Percentiles rank a stretch among this genome's conserved stretches.
Evolutionary conservation across 1,140 invertebrate genomes (phyloP).

Genomic region (Pollicipes pollicipes): DNA sequence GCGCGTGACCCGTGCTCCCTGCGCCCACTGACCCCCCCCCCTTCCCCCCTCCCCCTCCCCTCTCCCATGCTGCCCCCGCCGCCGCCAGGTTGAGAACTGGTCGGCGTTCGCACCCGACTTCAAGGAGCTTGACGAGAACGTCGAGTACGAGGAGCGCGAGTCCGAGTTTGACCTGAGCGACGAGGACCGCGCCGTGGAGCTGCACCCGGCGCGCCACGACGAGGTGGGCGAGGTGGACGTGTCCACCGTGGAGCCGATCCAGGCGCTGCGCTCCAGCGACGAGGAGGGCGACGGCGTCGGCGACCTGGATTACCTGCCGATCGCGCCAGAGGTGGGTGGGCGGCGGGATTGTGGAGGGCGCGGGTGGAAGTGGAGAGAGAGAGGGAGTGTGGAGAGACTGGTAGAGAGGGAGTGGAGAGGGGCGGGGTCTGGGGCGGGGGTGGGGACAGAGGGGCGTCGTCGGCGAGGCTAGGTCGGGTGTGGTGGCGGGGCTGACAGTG

Average conservation of each 20-base stretch:
- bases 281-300: slow-evolving; percentile 70
- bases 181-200: slow-evolving; percentile 81
- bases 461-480: no score
- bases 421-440: no score
- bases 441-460: no score
- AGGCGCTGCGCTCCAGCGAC: slow-evolving; percentile 86
- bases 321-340: slow-evolving; percentile 84
- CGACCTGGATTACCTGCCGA: slow-evolving; percentile 77
- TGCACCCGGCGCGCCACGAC: slow-evolving; percentile 59
- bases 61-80: no score
- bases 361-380: slow-evolving; percentile 20
- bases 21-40: no score
- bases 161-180: slow-evolving; percentile 92
- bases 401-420: no score
- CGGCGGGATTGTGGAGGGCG: slow-evolving; percentile 61
- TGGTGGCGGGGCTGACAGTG: no score
- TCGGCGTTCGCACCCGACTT: slow-evolving; percentile 99
- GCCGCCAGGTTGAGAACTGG: slow-evolving; percentile 95
- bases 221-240: slow-evolving; percentile 51
- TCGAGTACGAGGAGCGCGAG: slow-evolving; percentile 96
- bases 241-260: slow-evolving; percentile 39
- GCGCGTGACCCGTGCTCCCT: no score
- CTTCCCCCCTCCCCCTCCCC: no score
- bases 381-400: slow-evolving; percentile 19
- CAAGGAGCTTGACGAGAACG: slow-evolving; percentile 97